Evolutionary conservation across 2,888 invertebrate species (phyloP), one percentile per base, ranked within the genome.

Genomic region (Agrotis puta): DNA sequence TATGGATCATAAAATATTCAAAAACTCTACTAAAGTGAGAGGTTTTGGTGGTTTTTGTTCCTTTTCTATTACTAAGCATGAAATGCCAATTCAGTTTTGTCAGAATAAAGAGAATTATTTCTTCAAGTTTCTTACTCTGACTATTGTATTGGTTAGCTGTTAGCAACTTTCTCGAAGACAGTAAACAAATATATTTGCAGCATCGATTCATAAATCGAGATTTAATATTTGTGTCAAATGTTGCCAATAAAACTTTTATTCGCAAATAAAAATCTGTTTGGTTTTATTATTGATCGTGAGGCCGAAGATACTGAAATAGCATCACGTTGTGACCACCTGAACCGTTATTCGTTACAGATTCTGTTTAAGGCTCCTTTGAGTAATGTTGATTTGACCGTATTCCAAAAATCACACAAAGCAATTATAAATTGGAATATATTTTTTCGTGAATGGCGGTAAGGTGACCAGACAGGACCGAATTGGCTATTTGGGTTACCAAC

Each of bases 281-380:
- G n/a, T 39, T 59, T 66, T 76, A 50, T 27, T 56, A 59, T 54
- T 70, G 53, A 77, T 69, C 18, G 70, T 70, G 64, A 59, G 39
- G 47, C 18, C 54, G 53, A 77, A 70, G 77, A 75, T 66, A 74
- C 64, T 70, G 66, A 87, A 88, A 88, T 85, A 82, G 81, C 77
- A 74, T 77, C 88, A 87, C 84, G 85, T 86, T 67, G 57, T 47
- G 39, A 62, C 18, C 73, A 74, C 39, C 39, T 39, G 39, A 9
- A 39, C 88, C 84, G 88, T 85, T 88, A 86, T 58, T 75, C 64
- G 80, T 63, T 72, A 79, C 61, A 77, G 59, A 77, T 86, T 84
- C 39, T 53, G 18, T 48, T 63, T 51, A 14, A 58, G 74, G 66
- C 56, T 68, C 20, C 22, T 69, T 75, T 70, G 61, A 58, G 11